phyloP scores from a whole-genome alignment of 2,113 vertebrate genomes.

The Mobula birostris region DNA sequence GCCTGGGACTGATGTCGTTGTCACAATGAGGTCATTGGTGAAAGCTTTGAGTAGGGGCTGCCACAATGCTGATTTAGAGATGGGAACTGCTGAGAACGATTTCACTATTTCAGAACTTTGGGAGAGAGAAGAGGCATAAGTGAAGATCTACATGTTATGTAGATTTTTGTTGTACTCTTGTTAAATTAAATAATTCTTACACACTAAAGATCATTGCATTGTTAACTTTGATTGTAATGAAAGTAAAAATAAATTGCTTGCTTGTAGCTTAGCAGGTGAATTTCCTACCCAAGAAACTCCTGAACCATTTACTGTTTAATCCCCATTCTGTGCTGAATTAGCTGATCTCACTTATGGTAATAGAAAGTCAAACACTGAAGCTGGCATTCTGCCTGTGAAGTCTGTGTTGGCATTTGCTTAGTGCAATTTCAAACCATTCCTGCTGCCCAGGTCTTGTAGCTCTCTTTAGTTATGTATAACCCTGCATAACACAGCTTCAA shows the following conservation, averaged over 20 bases:
- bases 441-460: no score
- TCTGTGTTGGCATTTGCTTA: neutral
- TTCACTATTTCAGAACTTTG: neutral
- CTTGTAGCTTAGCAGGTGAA: neutral
- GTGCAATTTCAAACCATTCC: neutral
- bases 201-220: neutral
- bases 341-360: neutral
- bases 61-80: neutral
- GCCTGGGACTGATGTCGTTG: no score
- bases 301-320: neutral
- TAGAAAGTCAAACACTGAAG: neutral
- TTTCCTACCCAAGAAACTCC: neutral
- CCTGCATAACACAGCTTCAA: neutral
- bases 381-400: neutral
- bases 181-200: neutral
- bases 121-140: neutral
- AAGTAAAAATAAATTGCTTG: neutral
- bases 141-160: neutral
- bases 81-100: neutral
- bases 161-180: neutral
- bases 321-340: neutral
- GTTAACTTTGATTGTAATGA: neutral
- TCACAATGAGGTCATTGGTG: no score
- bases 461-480: neutral
- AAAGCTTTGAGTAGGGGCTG: neutral